A percentile compares a stretch with the other conserved stretches of the same genome.
Conservation (phyloP, 2,888 invertebrate species). For the Mythimna impura region DNA sequence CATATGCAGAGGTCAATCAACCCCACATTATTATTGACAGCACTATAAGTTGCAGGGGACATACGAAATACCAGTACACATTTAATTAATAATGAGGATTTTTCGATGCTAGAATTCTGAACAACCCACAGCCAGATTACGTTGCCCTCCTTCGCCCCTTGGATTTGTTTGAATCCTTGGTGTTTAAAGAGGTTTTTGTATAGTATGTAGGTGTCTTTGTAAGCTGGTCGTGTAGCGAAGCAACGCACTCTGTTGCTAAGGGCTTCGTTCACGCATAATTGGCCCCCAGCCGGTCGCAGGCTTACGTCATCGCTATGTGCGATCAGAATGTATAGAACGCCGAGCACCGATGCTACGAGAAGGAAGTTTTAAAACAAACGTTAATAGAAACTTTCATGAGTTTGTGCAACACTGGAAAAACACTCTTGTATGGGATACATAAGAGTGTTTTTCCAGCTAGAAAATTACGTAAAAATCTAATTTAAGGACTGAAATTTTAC, state of each 20-base stretch:
- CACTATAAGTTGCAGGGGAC: slow-evolving; percentile 59
- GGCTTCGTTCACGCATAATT: slow-evolving; percentile 79
- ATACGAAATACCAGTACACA: slow-evolving; percentile 57
- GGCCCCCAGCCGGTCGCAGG: slow-evolving; percentile 76
- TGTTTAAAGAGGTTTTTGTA: slow-evolving; percentile 14
- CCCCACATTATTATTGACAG: slow-evolving; percentile 60
- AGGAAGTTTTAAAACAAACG: slow-evolving; percentile 55
- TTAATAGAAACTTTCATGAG: slow-evolving; percentile 18
- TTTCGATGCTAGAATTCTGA: slow-evolving; percentile 59
- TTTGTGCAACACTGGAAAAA: neutral
- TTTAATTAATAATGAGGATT: slow-evolving; percentile 66
- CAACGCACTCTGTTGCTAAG: slow-evolving; percentile 85
- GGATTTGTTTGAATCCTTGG: slow-evolving; percentile 21
- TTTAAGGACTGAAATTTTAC: no score
- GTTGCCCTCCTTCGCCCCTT: slow-evolving; percentile 43
- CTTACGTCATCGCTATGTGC: slow-evolving; percentile 81
- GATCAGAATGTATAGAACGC: slow-evolving; percentile 77
- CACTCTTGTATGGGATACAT: no score
- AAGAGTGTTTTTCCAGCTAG: no score
- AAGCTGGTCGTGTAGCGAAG: slow-evolving; percentile 58
- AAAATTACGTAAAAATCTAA: no score
- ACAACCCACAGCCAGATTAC: slow-evolving; percentile 28
- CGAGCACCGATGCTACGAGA: slow-evolving; percentile 48
- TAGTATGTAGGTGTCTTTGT: slow-evolving; percentile 46
- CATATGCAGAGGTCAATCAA: slow-evolving; percentile 63